A percentile compares a stretch with the other conserved stretches of the same genome.
phyloP scores from a whole-genome alignment of 1,140 invertebrate species.

The Rhizoglyphus robini region DNA sequence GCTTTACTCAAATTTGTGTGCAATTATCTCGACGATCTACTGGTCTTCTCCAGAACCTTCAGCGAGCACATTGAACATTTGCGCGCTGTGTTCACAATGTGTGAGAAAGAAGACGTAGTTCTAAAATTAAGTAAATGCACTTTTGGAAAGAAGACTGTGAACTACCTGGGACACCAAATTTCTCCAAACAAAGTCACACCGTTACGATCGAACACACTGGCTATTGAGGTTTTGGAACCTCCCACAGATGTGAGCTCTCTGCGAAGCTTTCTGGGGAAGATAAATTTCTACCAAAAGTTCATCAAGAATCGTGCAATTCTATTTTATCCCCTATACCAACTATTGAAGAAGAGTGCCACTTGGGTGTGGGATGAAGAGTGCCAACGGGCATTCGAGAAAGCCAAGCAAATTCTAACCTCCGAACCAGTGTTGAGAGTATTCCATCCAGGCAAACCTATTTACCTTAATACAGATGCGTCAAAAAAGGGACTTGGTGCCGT shows the following conservation, averaged over 20 bases:
- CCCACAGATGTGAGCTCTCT: neutral
- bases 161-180: constrained; percentile 5
- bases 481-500: constrained; percentile 21
- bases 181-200: neutral
- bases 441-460: neutral
- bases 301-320: constrained; percentile 25
- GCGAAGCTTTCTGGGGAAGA: no score
- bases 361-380: constrained; percentile 23
- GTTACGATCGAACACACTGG: neutral
- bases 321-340: constrained; percentile 21
- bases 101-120: neutral
- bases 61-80: constrained; percentile 21
- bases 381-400: constrained; percentile 21
- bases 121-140: constrained; percentile 3
- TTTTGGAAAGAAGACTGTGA: neutral
- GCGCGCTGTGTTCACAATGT: neutral
- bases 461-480: constrained; percentile 23
- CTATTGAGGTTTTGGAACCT: neutral
- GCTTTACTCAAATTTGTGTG: neutral
- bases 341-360: constrained; percentile 26
- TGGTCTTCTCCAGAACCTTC: constrained; percentile 23
- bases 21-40: constrained; percentile 18
- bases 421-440: constrained; percentile 17
- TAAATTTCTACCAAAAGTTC: no score
- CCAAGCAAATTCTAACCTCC: constrained; percentile 20